A percentile compares a stretch with the other conserved stretches of the same genome.
These are phyloP conservation scores for Columba livia DNA, from an alignment of 2,113 vertebrate genomes.

Conservation along the genomic window DNA sequence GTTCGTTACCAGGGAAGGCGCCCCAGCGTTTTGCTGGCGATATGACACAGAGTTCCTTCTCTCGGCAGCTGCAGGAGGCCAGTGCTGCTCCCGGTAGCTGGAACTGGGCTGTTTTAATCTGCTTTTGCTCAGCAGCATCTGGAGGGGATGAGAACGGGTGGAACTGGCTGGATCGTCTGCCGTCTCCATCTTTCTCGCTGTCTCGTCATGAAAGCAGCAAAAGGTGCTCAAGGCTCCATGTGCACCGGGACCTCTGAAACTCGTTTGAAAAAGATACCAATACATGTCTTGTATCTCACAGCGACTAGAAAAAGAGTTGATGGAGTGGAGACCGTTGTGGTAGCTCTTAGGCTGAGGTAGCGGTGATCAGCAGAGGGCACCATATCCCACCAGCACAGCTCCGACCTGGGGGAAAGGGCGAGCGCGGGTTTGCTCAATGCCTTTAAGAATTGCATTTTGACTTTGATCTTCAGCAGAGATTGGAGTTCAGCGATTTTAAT, in stretches of 20 bases:
- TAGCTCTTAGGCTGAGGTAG: background rate
- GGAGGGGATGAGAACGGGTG: background rate
- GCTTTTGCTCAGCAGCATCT: background rate
- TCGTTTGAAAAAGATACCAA: accelerated
- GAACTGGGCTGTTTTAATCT: background rate
- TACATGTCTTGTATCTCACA: accelerated
- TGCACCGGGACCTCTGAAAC: accelerated
- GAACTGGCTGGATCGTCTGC: accelerated
- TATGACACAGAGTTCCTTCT: background rate
- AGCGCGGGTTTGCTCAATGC: background rate
- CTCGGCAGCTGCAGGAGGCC: background rate
- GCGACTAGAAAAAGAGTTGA: accelerated
- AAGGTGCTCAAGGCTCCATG: accelerated
- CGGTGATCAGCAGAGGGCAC: slow-evolving; percentile 64
- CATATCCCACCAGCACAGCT: background rate
- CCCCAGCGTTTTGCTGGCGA: background rate
- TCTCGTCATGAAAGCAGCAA: accelerated
- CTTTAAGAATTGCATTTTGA: accelerated
- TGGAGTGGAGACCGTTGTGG: background rate
- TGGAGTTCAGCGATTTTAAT: background rate
- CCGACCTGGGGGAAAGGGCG: background rate
- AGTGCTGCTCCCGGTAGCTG: background rate
- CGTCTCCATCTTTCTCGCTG: accelerated
- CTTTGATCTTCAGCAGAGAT: background rate
- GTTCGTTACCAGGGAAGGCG: background rate